phyloP scores from a whole-genome alignment of 2,797 vertebrate genomes.

The Phoeniculus purpureus region DNA sequence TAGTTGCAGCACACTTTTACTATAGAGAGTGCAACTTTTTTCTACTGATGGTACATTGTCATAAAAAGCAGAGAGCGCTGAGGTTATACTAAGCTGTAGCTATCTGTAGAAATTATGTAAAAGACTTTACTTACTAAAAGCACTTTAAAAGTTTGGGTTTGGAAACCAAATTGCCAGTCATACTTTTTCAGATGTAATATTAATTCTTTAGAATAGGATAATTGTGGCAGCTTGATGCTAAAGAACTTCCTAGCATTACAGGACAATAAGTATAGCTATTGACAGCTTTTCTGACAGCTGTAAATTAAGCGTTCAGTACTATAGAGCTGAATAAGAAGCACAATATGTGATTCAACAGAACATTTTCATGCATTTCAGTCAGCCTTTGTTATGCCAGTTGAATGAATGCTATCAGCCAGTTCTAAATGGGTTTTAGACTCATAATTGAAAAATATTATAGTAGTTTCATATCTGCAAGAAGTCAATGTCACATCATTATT shows the following conservation, averaged over 20 bases:
- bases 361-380: constrained; percentile 9
- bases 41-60: neutral
- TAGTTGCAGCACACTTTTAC: neutral
- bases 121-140: neutral
- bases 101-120: neutral
- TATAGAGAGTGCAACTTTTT: neutral
- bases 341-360: constrained; percentile 1
- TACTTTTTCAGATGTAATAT: neutral
- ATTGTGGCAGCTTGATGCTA: neutral
- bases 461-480: constrained; percentile 13
- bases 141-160: neutral
- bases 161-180: neutral
- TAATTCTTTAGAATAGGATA: neutral
- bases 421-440: constrained; percentile 5
- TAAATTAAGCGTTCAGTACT: neutral
- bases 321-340: neutral
- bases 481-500: constrained; percentile 33
- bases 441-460: constrained; percentile 31
- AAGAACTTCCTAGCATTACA: neutral
- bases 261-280: neutral
- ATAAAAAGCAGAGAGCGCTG: neutral
- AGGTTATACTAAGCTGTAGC: neutral
- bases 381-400: constrained; percentile 25
- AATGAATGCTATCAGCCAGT: neutral
- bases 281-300: neutral